Evolutionary conservation across 1,140 invertebrate genomes (phyloP), one percentile per base, ranked within the genome.

Genomic region (Anoplophora glabripennis): DNA sequence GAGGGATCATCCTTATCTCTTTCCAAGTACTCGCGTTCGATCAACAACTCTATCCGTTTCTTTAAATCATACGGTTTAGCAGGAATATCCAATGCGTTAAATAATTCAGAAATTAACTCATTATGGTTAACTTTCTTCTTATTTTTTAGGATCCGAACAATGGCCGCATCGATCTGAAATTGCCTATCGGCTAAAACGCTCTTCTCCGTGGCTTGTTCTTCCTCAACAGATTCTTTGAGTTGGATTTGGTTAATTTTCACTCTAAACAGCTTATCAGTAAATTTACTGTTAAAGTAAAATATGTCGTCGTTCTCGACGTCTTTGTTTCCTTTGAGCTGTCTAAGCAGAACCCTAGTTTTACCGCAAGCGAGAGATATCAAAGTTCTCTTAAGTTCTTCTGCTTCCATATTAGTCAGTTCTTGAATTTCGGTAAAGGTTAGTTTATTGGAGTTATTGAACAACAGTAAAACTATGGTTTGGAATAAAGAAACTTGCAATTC

Each of bases 181-280:
- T 98, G 95, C 44, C 97, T 83, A 82, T 99, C 97, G 72, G 98
- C 93, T 80, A 95, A 95, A 44, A 99, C 95, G 65, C 95, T 83
- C 76, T 98, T 94, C 75, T 98, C 94, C 0, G 96, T 99, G 47
- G 90, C 90, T 72, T 93, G 91, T 74, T 99, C 96, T 76, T 98
- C 95, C 77, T 97, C 94, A 1, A 55, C 38, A 66, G 96, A 98
- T 84, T 99, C 96, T 76, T 98, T 98, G 89, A 98, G 93, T 79
- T 99, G 96, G 65, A 98, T 94, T 79, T 99, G 96, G 80, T 98
- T 98, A 70, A 99, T 98, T 80, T 96, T 97, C 72, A 99, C 97
- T 70, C 95, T 83, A 78, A 93, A 98, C 35, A 98, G 80, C 79
- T 96, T 96, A 79, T 98, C 94, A 58, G 89, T 92, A 77, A 99